These are phyloP conservation scores for Sialis lutaria DNA, from an alignment of 2,888 invertebrate genomes.

Conservation along the genomic window DNA sequence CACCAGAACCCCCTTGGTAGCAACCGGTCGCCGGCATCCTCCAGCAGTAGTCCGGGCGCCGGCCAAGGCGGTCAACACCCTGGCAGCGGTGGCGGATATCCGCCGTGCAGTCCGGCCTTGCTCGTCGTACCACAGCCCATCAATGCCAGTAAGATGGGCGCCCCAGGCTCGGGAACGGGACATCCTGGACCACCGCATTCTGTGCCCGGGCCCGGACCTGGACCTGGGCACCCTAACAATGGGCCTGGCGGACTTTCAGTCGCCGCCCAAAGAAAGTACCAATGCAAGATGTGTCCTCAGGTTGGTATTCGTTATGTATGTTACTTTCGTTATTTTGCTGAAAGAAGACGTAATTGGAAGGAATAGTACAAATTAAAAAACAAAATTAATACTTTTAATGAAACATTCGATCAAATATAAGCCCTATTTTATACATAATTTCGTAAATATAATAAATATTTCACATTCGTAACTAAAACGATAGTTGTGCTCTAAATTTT, in stretches of 20 bases:
- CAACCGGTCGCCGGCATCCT: slow-evolving; percentile 2
- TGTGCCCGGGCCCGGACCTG: slow-evolving; percentile 12
- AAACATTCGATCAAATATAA: neutral
- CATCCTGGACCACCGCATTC: slow-evolving; percentile 22
- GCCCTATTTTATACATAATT: neutral
- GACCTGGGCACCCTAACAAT: slow-evolving; percentile 18
- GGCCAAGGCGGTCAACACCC: neutral
- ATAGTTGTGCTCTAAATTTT: neutral
- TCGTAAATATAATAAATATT: neutral
- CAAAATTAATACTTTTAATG: neutral
- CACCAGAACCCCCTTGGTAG: slow-evolving; percentile 1
- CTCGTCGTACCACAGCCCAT: slow-evolving; percentile 82
- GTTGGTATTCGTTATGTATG: slow-evolving; percentile 34
- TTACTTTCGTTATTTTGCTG: neutral
- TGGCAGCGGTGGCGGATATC: slow-evolving; percentile 9
- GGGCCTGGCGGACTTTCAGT: slow-evolving; percentile 17
- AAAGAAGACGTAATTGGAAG: neutral
- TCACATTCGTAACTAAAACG: neutral
- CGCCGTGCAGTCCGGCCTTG: slow-evolving; percentile 42
- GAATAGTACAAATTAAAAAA: neutral
- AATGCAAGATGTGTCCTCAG: slow-evolving; percentile 96
- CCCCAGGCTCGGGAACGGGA: slow-evolving; percentile 17
- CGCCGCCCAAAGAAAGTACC: slow-evolving; percentile 54
- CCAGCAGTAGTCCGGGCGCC: neutral
- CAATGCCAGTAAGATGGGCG: slow-evolving; percentile 44